phyloP scores from a whole-genome alignment of 2,113 vertebrate species.

The Ariopsis seemanni region DNA sequence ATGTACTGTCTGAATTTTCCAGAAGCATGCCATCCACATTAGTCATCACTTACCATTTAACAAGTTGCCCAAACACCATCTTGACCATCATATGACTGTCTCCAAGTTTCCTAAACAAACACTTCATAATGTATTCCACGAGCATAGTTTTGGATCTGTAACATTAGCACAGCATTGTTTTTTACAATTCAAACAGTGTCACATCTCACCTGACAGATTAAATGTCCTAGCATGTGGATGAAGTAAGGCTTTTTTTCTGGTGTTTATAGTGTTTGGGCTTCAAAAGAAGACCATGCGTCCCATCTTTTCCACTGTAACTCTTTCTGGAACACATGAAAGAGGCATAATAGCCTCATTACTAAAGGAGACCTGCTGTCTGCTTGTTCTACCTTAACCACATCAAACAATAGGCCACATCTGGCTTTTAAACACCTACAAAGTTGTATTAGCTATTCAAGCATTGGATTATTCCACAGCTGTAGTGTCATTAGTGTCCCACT shows the following conservation, averaged over 20 bases:
- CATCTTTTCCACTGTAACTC: conserved; percentile 43
- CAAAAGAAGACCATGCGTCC: conserved; percentile 35
- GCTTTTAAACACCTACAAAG: background rate
- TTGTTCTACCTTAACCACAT: conserved; percentile 56
- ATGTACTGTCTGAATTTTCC: background rate
- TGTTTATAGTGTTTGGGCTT: conserved; percentile 30
- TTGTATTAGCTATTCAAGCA: background rate
- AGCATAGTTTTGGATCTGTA: background rate
- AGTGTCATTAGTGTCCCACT: background rate
- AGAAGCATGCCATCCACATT: conserved; percentile 8
- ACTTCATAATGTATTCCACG: background rate
- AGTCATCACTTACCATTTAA: background rate
- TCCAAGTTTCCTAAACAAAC: background rate
- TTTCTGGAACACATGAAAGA: conserved; percentile 49
- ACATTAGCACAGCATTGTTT: background rate
- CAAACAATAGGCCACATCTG: conserved; percentile 45
- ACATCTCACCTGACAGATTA: background rate
- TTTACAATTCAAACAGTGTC: background rate
- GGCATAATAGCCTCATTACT: conserved; percentile 55
- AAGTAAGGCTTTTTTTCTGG: conserved; percentile 18
- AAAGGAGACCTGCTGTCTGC: conserved; percentile 42
- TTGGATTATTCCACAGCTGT: background rate
- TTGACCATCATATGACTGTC: background rate
- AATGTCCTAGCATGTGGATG: conserved; percentile 7
- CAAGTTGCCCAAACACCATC: background rate